Base-by-base conservation (phyloP, 2,113 vertebrate species). In the Fulica atra region DNA sequence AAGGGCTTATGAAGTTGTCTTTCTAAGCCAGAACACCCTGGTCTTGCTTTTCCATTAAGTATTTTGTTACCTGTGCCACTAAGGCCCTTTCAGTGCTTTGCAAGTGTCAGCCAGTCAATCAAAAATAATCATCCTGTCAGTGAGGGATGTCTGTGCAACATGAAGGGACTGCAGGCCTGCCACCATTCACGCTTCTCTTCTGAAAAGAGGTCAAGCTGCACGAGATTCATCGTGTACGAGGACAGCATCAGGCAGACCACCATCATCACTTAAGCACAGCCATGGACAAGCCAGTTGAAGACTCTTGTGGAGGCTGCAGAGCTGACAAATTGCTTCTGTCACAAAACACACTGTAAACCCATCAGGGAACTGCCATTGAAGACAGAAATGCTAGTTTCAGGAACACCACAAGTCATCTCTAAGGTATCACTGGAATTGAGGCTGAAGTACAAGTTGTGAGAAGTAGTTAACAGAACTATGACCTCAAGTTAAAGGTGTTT, bases 161-260 rank as follows among this genome's bases (percentile, higher is more conserved):
- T 4, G 8, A 57, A 26, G 21, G 4, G 53, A 80, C 40, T 28
- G 11, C 28, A 44, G 46, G 16, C 36, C 53, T 46, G 13, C 28
- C 33, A 13, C 54, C 24, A 42, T 24, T 28, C n/a, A 51, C 2
- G 2, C 20, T 60, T 29, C 2, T 0, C 24, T 60, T 28, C 24
- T 53, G 44, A 53, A 11, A 24, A 29, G 8, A 46, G 33, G 23
- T 40, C 11, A 17, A 50, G 23, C 42, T 3, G 9, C 26, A 10
- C 3, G 7, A 56, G 9, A 44, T 15, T 3, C 9, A 10, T 18
- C 24, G 10, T 7, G 0, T 7, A 33, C 2, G 10, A 31, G 11
- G 6, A 21, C 35, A 21, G 5, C 2, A 0, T 24, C 56, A 64
- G 25, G 40, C 59, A 46, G 33, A 19, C 3, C 24, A 54, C n/a